A percentile compares a stretch with the other conserved stretches of the same genome.
These are phyloP conservation scores for Lomographa bimaculata DNA, from an alignment of 2,888 invertebrate species.

Conservation along the genomic window DNA sequence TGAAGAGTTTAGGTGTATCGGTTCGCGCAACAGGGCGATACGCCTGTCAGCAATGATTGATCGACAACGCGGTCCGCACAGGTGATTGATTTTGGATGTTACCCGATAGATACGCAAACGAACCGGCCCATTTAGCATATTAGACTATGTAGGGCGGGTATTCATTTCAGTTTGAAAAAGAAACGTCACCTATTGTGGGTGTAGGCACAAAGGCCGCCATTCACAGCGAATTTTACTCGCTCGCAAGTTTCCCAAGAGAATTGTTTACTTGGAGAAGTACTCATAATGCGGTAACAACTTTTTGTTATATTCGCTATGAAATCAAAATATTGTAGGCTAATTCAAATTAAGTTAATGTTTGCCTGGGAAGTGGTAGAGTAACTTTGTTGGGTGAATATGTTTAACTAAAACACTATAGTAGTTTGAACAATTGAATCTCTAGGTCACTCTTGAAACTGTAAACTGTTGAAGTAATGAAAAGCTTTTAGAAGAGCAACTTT, in stretches of 20 bases:
- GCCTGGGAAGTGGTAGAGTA: too few species aligned
- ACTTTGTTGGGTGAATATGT: too few species aligned
- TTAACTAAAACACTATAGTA: too few species aligned
- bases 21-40: slow-evolving; percentile 34
- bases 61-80: slow-evolving; percentile 38
- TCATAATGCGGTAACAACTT: slow-evolving; percentile 15
- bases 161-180: slow-evolving; percentile 27
- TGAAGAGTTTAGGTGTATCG: slow-evolving; percentile 16
- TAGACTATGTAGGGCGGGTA: slow-evolving; percentile 28
- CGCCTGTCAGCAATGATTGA: slow-evolving; percentile 51
- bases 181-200: slow-evolving; percentile 19
- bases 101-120: slow-evolving; percentile 48
- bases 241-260: slow-evolving; percentile 16
- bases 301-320: slow-evolving; percentile 11
- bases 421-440: too few species aligned
- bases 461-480: not conserved
- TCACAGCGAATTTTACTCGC: slow-evolving; percentile 21
- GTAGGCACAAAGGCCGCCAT: slow-evolving; percentile 21
- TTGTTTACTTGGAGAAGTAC: slow-evolving; percentile 17
- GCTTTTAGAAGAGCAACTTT: not conserved
- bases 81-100: slow-evolving; percentile 53
- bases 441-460: not conserved
- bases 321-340: slow-evolving; percentile 7
- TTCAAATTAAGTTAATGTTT: slow-evolving; percentile 13
- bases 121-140: slow-evolving; percentile 41